These are phyloP conservation scores for Epinephelus malabaricus DNA, from an alignment of 2,797 vertebrate species.

Conservation along the genomic window DNA sequence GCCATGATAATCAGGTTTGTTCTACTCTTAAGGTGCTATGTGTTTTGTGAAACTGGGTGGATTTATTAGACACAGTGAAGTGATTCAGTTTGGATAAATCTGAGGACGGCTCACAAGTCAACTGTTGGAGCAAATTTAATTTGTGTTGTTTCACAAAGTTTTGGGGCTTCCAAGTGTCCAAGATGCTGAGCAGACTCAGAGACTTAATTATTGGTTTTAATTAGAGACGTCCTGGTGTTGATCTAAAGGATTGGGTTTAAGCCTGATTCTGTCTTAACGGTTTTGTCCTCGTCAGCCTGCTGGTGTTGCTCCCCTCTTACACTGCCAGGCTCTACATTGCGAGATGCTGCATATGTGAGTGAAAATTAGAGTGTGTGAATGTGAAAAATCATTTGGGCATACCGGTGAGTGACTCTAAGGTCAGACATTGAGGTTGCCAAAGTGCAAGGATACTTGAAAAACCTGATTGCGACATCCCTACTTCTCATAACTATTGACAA, in stretches of 20 bases:
- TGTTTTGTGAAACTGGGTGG: constrained; percentile 7
- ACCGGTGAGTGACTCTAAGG: not conserved
- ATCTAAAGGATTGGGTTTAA: not conserved
- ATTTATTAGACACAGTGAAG: not conserved
- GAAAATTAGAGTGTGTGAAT: not conserved
- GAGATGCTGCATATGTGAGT: not conserved
- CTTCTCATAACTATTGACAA: not conserved
- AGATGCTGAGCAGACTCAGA: not conserved
- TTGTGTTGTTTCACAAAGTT: constrained; percentile 7
- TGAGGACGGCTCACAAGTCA: not conserved
- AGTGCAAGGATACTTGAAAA: not conserved
- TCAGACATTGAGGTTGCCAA: not conserved
- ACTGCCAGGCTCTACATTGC: not conserved
- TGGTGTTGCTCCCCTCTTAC: not conserved
- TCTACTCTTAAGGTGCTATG: not conserved
- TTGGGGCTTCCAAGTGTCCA: not conserved
- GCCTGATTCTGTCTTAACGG: not conserved
- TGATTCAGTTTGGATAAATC: constrained; percentile 6
- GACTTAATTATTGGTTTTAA: constrained; percentile 5
- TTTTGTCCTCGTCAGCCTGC: not conserved
- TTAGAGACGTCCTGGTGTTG: not conserved
- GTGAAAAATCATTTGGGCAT: not conserved
- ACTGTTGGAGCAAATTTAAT: not conserved
- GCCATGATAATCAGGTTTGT: not conserved
- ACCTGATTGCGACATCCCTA: not conserved